Base-by-base conservation (phyloP, 2,888 invertebrate species). In the Drosophila parthenogenetica region DNA sequence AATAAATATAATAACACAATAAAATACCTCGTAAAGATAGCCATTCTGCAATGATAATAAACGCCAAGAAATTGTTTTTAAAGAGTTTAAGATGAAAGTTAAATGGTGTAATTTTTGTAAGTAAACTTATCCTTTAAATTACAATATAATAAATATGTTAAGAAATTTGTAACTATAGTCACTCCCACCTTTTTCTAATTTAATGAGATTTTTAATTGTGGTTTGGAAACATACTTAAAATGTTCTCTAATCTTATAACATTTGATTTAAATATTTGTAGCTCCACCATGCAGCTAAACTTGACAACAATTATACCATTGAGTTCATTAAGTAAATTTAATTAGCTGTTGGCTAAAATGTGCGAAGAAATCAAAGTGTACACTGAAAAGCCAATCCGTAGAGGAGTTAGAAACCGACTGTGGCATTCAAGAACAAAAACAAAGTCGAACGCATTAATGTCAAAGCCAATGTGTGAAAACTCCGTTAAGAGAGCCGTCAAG, bases 281-380 rank as follows among this genome's bases (percentile, higher is more conserved):
- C 49, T 22, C 16, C 61, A 75, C 57, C 42, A 68, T 65, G 66
- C 67, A 42, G 13, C 45, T 42, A 16, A 67, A 43, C 37, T 63
- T 48, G 16, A 3, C 7, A 14, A n/a, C 13, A n/a, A 45, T 16
- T 50, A 46, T 29, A 14, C 57, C 55, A 39, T 35, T 42, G 32
- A 14, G 55, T 59, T 60, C 69, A 70, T 69, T 62, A 67, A 73
- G 45, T 65, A 49, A 65, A 59, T 50, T 51, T 62, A 76, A 78
- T 81, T 84, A 78, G 60, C 16, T 37, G 10, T 17, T 5, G 37
- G 32, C 10, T 46, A 50, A 17, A 3, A 50, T 14, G 22, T 14
- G 13, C 14, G 48, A 46, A 25, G 40, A 14, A 66, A 53, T 48
- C 50, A 51, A 57, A 46, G 37, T 39, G 40, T 3, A 8, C 8